A percentile compares a stretch with the other conserved stretches of the same genome.
Conservation (phyloP, 2,113 vertebrate genomes). For the Ammodytes dubius region DNA sequence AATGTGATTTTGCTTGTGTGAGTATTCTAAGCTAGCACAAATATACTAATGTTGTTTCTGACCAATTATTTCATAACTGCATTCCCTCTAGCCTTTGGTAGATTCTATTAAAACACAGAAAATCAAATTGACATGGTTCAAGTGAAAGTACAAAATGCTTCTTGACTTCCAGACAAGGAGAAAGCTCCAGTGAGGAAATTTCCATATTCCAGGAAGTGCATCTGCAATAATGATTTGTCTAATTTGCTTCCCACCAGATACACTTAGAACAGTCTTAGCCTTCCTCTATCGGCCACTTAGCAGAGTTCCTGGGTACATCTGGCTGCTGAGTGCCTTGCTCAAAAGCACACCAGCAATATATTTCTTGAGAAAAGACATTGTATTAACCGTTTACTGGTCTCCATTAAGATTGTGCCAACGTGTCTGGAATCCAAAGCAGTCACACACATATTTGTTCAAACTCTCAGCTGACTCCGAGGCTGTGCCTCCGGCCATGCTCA, state of each 20-base stretch:
- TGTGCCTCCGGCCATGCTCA: background rate
- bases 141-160: slow-evolving; percentile 37
- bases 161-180: slow-evolving; percentile 30
- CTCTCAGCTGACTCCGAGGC: slow-evolving; percentile 1
- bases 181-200: slow-evolving; percentile 23
- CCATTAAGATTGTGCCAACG: background rate
- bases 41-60: slow-evolving; percentile 27
- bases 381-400: background rate
- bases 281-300: background rate
- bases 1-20: slow-evolving; percentile 36
- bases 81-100: slow-evolving; percentile 34
- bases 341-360: background rate
- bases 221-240: slow-evolving; percentile 36
- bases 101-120: slow-evolving; percentile 34
- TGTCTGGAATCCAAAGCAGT: slow-evolving; percentile 32
- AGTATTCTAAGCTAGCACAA: slow-evolving; percentile 14
- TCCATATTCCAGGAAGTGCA: slow-evolving; percentile 41
- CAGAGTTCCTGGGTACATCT: background rate
- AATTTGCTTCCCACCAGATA: slow-evolving; percentile 20
- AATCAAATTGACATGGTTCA: slow-evolving; percentile 51
- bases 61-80: slow-evolving; percentile 30
- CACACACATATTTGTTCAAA: slow-evolving; percentile 18
- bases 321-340: background rate
- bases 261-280: background rate
- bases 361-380: background rate